Conservation (phyloP, 1,140 invertebrate species). For the Tyrophagus putrescentiae region DNA sequence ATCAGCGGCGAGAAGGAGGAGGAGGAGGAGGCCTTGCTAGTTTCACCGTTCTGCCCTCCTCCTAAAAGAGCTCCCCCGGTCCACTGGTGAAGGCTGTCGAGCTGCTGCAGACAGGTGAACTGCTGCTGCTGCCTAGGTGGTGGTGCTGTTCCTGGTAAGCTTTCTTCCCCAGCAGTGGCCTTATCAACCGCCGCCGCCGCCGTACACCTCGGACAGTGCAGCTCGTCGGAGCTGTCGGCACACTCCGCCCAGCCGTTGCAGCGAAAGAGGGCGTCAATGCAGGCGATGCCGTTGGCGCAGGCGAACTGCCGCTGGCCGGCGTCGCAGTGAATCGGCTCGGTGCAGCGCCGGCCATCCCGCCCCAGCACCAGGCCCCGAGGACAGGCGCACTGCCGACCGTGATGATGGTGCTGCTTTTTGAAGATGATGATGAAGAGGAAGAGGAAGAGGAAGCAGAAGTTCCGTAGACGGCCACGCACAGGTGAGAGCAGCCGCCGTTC, state of each 20-base stretch:
- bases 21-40: no score
- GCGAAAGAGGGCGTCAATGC: slow-evolving; percentile 79
- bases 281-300: slow-evolving; percentile 44
- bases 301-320: slow-evolving; percentile 52
- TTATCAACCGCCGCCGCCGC: no score
- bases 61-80: no score
- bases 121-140: no score
- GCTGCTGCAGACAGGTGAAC: slow-evolving; percentile 47
- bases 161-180: no score
- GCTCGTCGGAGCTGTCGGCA: slow-evolving; percentile 78
- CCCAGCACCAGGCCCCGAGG: slow-evolving; percentile 54
- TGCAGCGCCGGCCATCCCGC: slow-evolving; percentile 49
- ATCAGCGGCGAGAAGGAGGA: no score
- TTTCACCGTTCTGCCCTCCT: no score
- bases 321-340: slow-evolving; percentile 51
- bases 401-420: no score
- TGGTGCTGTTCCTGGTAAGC: no score
- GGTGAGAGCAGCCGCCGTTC: slow-evolving; percentile 66
- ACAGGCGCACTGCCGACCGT: slow-evolving; percentile 49
- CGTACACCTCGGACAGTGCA: slow-evolving; percentile 41
- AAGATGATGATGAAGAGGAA: no score
- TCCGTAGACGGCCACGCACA: slow-evolving; percentile 43
- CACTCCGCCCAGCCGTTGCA: slow-evolving; percentile 86
- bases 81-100: slow-evolving; percentile 18
- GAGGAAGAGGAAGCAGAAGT: no score